These are phyloP conservation scores for Ploceus nigricollis DNA, from an alignment of 2,113 vertebrate species.

Conservation along the genomic window DNA sequence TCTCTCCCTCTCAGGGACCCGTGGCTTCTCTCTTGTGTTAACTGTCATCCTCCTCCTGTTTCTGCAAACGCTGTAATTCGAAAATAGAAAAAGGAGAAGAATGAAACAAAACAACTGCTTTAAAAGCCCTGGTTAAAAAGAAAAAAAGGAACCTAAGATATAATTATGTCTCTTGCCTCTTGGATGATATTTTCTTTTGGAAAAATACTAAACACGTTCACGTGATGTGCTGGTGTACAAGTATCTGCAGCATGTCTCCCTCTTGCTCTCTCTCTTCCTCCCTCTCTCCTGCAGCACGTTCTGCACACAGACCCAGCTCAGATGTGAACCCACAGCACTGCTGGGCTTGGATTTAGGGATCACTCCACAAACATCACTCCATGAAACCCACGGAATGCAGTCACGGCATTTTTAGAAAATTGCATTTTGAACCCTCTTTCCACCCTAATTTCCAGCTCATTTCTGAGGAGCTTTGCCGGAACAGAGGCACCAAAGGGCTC, in stretches of 20 bases:
- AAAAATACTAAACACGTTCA: conserved; percentile 31
- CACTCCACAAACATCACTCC: not conserved
- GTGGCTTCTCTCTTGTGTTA: not conserved
- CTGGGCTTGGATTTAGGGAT: not conserved
- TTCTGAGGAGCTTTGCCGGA: not conserved
- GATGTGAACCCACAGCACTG: not conserved
- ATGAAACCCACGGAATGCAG: not conserved
- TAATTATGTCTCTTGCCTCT: conserved; percentile 33
- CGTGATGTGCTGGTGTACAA: not conserved
- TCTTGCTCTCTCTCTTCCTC: not conserved
- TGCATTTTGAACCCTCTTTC: not conserved
- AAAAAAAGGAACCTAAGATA: conserved; percentile 23
- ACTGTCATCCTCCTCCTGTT: conserved; percentile 24
- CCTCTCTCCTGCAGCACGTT: not conserved
- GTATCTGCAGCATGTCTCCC: not conserved
- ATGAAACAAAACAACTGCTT: conserved; percentile 23
- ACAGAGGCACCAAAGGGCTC: not conserved
- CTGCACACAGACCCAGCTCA: not conserved
- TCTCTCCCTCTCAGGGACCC: not conserved
- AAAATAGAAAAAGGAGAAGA: conserved; percentile 64
- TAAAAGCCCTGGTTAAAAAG: not conserved
- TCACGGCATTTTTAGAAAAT: not conserved
- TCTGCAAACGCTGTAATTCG: not conserved
- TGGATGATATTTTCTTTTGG: conserved; percentile 42
- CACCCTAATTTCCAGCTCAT: rapidly evolving